Base-by-base conservation (phyloP, 2,888 invertebrate genomes). In the Tipula unca region DNA sequence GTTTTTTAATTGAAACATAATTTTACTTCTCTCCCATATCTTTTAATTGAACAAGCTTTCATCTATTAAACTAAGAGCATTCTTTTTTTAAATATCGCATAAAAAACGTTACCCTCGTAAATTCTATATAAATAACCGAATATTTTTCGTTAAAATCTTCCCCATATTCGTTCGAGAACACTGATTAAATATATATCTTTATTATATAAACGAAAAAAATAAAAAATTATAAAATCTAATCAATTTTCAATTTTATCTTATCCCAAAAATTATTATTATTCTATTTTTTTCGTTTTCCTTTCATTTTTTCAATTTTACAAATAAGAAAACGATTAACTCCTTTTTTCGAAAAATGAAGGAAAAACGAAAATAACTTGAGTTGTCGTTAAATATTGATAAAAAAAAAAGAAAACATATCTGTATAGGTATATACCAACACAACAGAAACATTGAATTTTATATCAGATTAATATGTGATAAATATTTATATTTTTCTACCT, bases 1-100 rank as follows among this genome's bases (percentile, higher is more conserved):
- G 4, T 32, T 17, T 54, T 69, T 69, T 69, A 69, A 69, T 69
- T 69, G 69, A 69, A 69, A 25, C 69, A 25, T 69, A 69, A 69
- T 69, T 69, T 69, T 25, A 69, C 2, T 69, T 69, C 10, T 25
- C 13, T 69, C 69, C 10, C 69, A 2, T 17, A 13, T 25, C 25
- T 69, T 69, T 69, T 69, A 69, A 69, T 69, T 69, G 69, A 69
- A 69, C 69, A 20, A 25, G 69, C 25, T 69, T 69, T 69, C 69
- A 69, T 69, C 69, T 69, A 69, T 69, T 69, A 69, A 69, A 69
- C 69, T 69, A 69, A 69, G 69, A 69, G 69, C 69, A 25, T 69
- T n/a, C n/a, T 69, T 69, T 69, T 25, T 48, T 39, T 39, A 13
- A 10, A 10, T 25, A 69, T 69, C 69, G 69, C 25, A 0, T 25